Percentiles rank a stretch among this genome's conserved stretches.
These are phyloP conservation scores for Notodonta ziczac DNA, from an alignment of 2,888 invertebrate genomes.

Conservation along the genomic window DNA sequence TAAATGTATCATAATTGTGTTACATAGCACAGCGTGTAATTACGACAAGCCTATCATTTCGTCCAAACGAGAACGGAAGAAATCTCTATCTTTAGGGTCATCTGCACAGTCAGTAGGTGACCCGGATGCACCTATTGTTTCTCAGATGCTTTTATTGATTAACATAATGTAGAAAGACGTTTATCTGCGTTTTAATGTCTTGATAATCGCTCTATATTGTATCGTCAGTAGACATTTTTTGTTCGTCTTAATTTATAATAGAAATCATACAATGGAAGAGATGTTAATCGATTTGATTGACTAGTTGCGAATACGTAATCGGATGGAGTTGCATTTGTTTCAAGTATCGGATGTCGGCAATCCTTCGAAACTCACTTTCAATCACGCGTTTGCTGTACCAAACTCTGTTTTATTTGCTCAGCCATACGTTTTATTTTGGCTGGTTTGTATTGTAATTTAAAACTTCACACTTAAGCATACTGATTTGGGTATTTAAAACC, in stretches of 20 bases:
- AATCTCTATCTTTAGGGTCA: constrained; percentile 56
- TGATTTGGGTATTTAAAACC: neutral
- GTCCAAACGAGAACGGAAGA: constrained; percentile 51
- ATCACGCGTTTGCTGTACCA: neutral
- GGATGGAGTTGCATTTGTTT: constrained; percentile 19
- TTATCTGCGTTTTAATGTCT: constrained; percentile 16
- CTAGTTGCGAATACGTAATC: constrained; percentile 31
- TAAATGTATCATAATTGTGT: constrained; percentile 4
- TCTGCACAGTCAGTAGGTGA: constrained; percentile 54
- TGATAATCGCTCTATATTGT: constrained; percentile 9
- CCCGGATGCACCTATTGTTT: constrained; percentile 49
- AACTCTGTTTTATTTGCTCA: neutral
- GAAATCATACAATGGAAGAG: constrained; percentile 26
- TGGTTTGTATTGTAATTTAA: neutral
- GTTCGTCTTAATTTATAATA: constrained; percentile 17
- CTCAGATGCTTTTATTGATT: constrained; percentile 32
- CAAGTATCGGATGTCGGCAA: constrained; percentile 18
- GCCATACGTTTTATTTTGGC: neutral
- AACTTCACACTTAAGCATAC: too few relatives aligned
- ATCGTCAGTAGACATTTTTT: constrained; percentile 10
- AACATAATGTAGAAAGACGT: constrained; percentile 20
- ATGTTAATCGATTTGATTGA: constrained; percentile 37
- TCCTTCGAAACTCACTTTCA: constrained; percentile 4
- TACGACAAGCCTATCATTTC: constrained; percentile 23
- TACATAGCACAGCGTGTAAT: constrained; percentile 4